Conservation (phyloP, 2,888 invertebrate genomes). For the Drosophila kokeensis region DNA sequence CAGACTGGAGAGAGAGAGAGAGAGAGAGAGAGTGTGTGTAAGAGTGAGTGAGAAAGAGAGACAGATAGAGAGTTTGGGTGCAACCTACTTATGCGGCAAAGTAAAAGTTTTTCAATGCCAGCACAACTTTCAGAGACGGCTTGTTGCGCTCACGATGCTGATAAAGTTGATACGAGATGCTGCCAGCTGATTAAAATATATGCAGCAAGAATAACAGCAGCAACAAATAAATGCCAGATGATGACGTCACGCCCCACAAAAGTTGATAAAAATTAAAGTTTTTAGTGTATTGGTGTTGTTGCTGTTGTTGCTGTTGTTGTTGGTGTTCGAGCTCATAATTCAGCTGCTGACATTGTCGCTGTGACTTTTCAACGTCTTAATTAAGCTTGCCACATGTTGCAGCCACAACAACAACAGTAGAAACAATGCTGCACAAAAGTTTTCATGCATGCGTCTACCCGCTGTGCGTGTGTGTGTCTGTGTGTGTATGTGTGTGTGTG, state of each 20-base stretch:
- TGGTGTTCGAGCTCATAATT: constrained; percentile 48
- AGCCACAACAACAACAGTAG: constrained; percentile 38
- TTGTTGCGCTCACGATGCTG: constrained; percentile 19
- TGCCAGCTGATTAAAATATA: constrained; percentile 39
- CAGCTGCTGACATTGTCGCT: constrained; percentile 61
- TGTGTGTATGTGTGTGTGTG: constrained; percentile 18
- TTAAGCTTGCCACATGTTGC: constrained; percentile 75
- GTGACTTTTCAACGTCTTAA: constrained; percentile 67
- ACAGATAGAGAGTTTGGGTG: constrained; percentile 1
- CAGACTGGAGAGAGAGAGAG: neutral
- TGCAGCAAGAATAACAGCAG: constrained; percentile 14
- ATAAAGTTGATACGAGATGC: constrained; percentile 44
- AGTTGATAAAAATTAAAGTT: constrained; percentile 34
- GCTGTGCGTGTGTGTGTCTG: neutral
- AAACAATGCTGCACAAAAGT: constrained; percentile 56
- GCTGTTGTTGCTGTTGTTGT: constrained; percentile 14
- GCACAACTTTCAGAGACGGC: constrained; percentile 50
- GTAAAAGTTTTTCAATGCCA: constrained; percentile 73
- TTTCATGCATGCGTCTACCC: constrained; percentile 47
- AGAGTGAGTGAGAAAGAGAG: neutral
- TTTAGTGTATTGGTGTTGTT: constrained; percentile 1
- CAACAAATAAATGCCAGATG: constrained; percentile 11
- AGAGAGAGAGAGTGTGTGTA: neutral
- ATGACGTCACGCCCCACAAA: constrained; percentile 59
- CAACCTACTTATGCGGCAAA: constrained; percentile 72